Evolutionary conservation across 2,113 vertebrate species (phyloP).

Genomic region (Silurus asotus): DNA sequence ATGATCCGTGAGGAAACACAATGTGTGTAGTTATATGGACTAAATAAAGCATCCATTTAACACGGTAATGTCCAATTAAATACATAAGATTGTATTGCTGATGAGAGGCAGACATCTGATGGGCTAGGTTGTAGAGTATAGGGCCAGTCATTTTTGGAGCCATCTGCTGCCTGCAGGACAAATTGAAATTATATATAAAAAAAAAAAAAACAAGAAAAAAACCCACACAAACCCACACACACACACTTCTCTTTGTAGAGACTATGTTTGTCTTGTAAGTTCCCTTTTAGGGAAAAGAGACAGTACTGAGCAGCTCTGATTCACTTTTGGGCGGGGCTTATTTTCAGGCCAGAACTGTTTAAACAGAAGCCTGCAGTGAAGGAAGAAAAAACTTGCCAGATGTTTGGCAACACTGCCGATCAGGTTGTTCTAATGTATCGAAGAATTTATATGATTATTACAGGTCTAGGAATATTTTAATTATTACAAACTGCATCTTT

Average conservation of each 20-base stretch:
- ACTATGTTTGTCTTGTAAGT: neutral
- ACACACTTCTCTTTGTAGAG: no score
- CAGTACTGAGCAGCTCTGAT: neutral
- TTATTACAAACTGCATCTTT: neutral
- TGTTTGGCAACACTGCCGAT: neutral
- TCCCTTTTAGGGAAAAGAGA: neutral
- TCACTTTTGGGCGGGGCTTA: neutral
- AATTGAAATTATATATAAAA: neutral
- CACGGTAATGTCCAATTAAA: neutral
- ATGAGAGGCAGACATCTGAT: neutral
- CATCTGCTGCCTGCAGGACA: neutral
- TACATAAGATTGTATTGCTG: no score
- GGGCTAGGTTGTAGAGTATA: neutral
- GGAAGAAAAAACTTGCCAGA: neutral
- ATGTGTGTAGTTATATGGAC: no score
- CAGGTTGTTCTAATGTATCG: neutral
- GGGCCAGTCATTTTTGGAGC: neutral
- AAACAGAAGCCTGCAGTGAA: constrained; percentile 13
- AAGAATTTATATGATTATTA: neutral
- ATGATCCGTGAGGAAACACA: no score
- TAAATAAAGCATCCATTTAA: neutral
- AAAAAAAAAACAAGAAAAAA: no score
- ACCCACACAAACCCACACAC: no score
- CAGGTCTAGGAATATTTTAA: neutral
- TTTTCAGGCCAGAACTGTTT: constrained; percentile 3